Evolutionary conservation across 2,888 invertebrate genomes (phyloP).

Genomic region (Lottia gigantea): DNA sequence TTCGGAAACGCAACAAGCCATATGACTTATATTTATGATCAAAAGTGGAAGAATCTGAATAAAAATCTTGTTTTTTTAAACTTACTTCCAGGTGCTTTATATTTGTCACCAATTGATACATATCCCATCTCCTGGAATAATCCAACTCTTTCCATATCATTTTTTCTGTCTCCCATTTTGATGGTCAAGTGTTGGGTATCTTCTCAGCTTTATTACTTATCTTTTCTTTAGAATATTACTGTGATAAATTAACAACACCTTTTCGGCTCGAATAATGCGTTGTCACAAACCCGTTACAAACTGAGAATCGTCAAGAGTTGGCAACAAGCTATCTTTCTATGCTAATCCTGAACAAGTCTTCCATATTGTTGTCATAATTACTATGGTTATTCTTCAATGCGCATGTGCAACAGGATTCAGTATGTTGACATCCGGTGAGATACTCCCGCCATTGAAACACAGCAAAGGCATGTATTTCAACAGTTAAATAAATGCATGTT

Average conservation of each 20-base stretch:
- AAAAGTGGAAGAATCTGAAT: no score
- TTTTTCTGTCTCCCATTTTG: conserved; percentile 58
- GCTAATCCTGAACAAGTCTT: neutral
- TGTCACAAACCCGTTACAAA: no score
- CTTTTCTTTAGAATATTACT: no score
- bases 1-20: no score
- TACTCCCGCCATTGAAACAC: no score
- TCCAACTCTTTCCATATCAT: conserved; percentile 68
- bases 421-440: no score
- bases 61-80: neutral
- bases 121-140: conserved; percentile 69
- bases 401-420: conserved; percentile 21
- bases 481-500: no score
- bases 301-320: neutral
- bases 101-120: conserved; percentile 64
- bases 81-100: conserved; percentile 52
- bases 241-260: no score
- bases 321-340: neutral
- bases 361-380: conserved; percentile 53
- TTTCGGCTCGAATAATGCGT: no score
- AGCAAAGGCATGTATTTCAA: no score
- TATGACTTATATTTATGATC: no score
- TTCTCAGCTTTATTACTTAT: neutral
- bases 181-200: neutral
- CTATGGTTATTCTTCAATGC: conserved; percentile 48